Percentiles rank a stretch among this genome's conserved stretches.
phyloP scores from a whole-genome alignment of 2,113 vertebrate species.

The Nestor notabilis region DNA sequence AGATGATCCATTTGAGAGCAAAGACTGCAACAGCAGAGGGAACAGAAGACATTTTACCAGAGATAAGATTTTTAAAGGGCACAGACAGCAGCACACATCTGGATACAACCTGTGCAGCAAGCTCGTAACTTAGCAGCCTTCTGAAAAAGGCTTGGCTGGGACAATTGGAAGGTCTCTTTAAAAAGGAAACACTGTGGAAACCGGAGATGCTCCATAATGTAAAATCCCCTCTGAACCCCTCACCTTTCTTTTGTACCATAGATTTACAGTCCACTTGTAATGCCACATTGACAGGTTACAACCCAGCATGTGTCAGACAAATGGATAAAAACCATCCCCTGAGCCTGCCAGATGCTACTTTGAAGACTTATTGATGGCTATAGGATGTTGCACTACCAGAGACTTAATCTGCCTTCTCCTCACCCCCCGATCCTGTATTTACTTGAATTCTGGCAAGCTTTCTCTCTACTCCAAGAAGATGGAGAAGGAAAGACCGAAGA shows the following conservation, averaged over 20 bases:
- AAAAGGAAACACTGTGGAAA: not conserved
- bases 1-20: not conserved
- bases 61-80: not conserved
- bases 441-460: not conserved
- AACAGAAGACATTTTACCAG: not conserved
- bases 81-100: not conserved
- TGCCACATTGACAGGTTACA: not conserved
- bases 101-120: not conserved
- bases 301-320: not conserved
- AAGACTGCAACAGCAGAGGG: fast-evolving
- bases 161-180: not conserved
- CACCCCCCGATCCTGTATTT: not conserved
- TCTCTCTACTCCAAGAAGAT: not conserved
- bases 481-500: not conserved
- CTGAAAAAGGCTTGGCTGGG: not conserved
- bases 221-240: not conserved
- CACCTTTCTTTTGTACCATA: not conserved
- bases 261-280: not conserved
- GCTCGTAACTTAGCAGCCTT: not conserved
- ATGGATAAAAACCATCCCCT: not conserved
- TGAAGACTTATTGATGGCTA: not conserved
- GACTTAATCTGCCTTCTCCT: not conserved
- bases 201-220: not conserved
- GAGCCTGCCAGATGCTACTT: not conserved
- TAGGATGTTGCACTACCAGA: not conserved